Evolutionary conservation across 2,888 invertebrate genomes (phyloP), one percentile per base, ranked within the genome.

Genomic region (Ligdia adustata): DNA sequence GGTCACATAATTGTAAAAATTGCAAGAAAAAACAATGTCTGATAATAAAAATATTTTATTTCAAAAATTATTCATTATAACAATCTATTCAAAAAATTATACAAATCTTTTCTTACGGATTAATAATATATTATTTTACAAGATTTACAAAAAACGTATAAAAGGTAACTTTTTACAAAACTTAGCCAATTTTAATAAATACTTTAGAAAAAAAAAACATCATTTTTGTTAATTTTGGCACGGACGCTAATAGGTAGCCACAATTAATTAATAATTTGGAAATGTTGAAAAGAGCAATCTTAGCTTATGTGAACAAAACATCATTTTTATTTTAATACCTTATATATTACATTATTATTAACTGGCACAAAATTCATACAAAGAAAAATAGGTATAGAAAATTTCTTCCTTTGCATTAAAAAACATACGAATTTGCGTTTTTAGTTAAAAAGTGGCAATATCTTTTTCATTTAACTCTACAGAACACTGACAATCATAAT

Each of bases 281-380:
- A 37, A 33, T 41, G 57, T 60, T 60, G 66, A 72, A 63, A 75
- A 82, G 82, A 85, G 82, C 82, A 81, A 78, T 78, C 62, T 63
- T 68, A 46, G 57, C 11, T 69, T n/a, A n/a, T n/a, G n/a, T n/a
- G n/a, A n/a, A n/a, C n/a, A n/a, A n/a, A n/a, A n/a, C n/a, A n/a
- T n/a, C n/a, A n/a, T 43, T 53, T n/a, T 49, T 48, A 48, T 50
- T 55, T 47, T 43, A 24, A 35, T 27, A 49, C 48, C 55, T 58
- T 55, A 61, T 61, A 59, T n/a, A 55, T 76, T 78, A 78, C 57
- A 26, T 55, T 52, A 79, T 60, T n/a, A 72, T 67, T 84, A 86
- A 86, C 87, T 87, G 86, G 86, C 87, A 87, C 85, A 84, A 79
- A 78, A 22, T 82, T 84, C 83, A 72, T 82, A 79, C 52, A 72